Conservation (phyloP, 2,113 vertebrate species). For the Gambusia holbrooki region DNA sequence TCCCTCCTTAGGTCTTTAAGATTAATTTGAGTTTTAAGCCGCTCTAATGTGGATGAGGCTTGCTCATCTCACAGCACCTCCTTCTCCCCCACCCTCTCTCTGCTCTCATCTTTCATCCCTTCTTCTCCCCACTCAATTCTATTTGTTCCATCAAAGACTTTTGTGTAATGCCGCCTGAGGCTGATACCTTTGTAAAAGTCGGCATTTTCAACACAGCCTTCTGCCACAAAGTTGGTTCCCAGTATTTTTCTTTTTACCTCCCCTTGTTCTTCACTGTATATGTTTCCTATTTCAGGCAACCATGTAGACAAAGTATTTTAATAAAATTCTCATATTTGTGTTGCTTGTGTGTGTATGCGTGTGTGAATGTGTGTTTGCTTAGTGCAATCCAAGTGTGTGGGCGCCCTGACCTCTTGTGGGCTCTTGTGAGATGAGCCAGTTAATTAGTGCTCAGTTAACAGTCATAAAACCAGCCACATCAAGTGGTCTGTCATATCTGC, state of each 20-base stretch:
- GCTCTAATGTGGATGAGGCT: conserved; percentile 48
- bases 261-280: conserved; percentile 1
- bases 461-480: conserved; percentile 40
- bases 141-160: conserved; percentile 30
- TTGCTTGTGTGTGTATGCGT: conserved; percentile 2
- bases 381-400: conserved; percentile 31
- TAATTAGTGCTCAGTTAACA: conserved; percentile 51
- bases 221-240: not conserved
- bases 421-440: conserved; percentile 52
- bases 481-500: conserved; percentile 41
- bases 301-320: conserved; percentile 21
- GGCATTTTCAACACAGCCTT: conserved; percentile 9
- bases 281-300: conserved; percentile 13
- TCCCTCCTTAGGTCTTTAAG: conserved; percentile 47
- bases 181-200: conserved; percentile 8
- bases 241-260: conserved; percentile 6
- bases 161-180: conserved; percentile 8
- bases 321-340: conserved; percentile 31
- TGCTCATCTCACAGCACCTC: conserved; percentile 46
- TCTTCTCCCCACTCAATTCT: conserved; percentile 16
- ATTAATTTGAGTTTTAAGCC: conserved; percentile 58
- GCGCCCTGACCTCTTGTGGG: conserved; percentile 37
- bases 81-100: not conserved
- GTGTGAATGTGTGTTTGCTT: conserved; percentile 18
- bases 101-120: conserved; percentile 30